A percentile compares a stretch with the other conserved stretches of the same genome.
These are phyloP conservation scores for Neotoma lepida DNA, from an alignment of 2,113 vertebrate genomes.

Conservation along the genomic window DNA sequence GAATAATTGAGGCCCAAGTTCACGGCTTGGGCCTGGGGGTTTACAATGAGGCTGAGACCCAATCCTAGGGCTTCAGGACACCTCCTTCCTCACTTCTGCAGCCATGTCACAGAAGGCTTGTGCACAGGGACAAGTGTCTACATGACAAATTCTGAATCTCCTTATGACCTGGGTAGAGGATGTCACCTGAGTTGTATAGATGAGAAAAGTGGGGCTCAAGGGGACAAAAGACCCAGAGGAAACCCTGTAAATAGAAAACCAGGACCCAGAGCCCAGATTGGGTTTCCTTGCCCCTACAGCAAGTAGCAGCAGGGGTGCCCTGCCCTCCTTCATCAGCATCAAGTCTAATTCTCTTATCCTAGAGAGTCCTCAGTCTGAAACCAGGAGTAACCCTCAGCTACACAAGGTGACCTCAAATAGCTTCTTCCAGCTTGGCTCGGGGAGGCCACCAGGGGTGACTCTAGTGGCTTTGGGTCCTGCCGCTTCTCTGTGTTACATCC, in stretches of 20 bases:
- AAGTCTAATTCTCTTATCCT: background rate
- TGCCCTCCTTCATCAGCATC: background rate
- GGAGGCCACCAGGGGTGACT: background rate
- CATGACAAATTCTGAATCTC: background rate
- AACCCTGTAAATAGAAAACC: background rate
- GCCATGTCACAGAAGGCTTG: background rate
- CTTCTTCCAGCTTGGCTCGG: background rate
- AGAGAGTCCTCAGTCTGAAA: background rate
- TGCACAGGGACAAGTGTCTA: background rate
- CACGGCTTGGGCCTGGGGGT: background rate
- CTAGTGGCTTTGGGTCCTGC: background rate
- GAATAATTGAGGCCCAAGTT: background rate
- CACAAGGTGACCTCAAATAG: background rate
- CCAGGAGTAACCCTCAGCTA: background rate
- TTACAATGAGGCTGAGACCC: background rate
- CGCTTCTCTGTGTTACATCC: background rate
- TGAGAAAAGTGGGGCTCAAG: background rate
- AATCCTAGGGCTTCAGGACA: background rate
- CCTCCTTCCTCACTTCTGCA: background rate
- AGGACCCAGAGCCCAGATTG: background rate
- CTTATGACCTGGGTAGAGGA: background rate
- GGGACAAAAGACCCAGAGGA: background rate
- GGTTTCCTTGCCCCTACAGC: background rate
- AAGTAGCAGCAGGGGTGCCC: background rate
- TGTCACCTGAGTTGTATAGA: fast-evolving